Percentiles rank a stretch among this genome's conserved stretches.
phyloP scores from a whole-genome alignment of 2,888 invertebrate species.

The Scelioninae gen. 1 region DNA sequence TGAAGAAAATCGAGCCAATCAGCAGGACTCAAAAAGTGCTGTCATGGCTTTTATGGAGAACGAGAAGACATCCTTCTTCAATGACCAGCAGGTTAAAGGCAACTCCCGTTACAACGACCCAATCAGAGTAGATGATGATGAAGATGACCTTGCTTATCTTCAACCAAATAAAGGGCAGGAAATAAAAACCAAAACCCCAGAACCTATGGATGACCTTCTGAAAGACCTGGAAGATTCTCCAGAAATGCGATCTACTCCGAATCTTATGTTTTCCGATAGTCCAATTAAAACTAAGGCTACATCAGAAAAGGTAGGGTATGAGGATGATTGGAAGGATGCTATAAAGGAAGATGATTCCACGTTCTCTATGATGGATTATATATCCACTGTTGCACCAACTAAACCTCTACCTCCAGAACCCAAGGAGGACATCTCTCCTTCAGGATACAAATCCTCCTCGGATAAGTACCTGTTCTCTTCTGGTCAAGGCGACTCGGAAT shows the following conservation, averaged over 20 bases:
- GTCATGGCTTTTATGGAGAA: conserved; percentile 78
- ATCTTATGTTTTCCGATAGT: conserved; percentile 46
- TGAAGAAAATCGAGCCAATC: conserved; percentile 46
- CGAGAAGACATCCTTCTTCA: conserved; percentile 68
- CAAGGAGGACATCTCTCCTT: conserved; percentile 70
- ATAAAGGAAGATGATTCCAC: conserved; percentile 68
- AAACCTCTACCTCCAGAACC: conserved; percentile 81
- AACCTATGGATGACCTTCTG: conserved; percentile 31
- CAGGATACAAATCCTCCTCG: conserved; percentile 4
- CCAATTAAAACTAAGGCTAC: conserved; percentile 27
- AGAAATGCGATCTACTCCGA: conserved; percentile 37
- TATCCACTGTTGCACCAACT: conserved; percentile 71
- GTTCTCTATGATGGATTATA: conserved; percentile 36
- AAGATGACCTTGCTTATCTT: conserved; percentile 21
- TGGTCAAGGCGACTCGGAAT: conserved; percentile 79
- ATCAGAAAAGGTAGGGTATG: conserved; percentile 44
- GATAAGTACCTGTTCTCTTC: conserved; percentile 42
- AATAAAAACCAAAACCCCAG: conserved; percentile 19
- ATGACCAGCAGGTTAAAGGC: conserved; percentile 27
- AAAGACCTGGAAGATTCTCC: conserved; percentile 32
- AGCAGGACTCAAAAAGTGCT: conserved; percentile 73
- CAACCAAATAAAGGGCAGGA: conserved; percentile 8
- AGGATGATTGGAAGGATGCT: conserved; percentile 54
- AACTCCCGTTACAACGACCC: conserved; percentile 19
- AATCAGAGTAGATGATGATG: conserved; percentile 28